A percentile compares a stretch with the other conserved stretches of the same genome.
Evolutionary conservation across 2,113 vertebrate species (phyloP).

Genomic region (Chaenocephalus aceratus): DNA sequence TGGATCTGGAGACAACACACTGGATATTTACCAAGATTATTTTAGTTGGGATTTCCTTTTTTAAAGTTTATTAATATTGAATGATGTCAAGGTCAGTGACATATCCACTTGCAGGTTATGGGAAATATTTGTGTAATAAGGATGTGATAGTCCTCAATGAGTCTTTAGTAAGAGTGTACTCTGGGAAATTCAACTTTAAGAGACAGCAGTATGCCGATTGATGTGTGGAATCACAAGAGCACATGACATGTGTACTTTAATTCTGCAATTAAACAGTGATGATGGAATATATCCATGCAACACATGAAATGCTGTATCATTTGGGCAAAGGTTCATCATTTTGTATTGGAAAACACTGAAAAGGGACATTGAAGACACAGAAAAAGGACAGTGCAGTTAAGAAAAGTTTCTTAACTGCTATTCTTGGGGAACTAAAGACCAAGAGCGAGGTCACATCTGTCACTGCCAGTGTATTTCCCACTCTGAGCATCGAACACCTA

Average conservation of each 20-base stretch:
- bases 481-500: slow-evolving; percentile 23
- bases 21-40: neutral
- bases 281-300: slow-evolving; percentile 41
- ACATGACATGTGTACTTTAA: slow-evolving; percentile 37
- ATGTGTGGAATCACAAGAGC: slow-evolving; percentile 28
- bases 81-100: neutral
- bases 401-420: slow-evolving; percentile 38
- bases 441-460: slow-evolving; percentile 42
- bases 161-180: slow-evolving; percentile 20
- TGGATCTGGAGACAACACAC: neutral
- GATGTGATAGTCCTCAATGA: slow-evolving; percentile 7
- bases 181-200: slow-evolving; percentile 46
- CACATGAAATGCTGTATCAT: slow-evolving; percentile 42
- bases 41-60: neutral
- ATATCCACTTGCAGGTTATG: neutral
- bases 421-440: slow-evolving; percentile 31
- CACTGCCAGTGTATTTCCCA: neutral
- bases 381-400: slow-evolving; percentile 27
- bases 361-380: slow-evolving; percentile 52
- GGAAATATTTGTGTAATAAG: neutral
- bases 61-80: slow-evolving; percentile 1
- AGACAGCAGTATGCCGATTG: slow-evolving; percentile 27
- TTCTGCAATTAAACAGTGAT: slow-evolving; percentile 43
- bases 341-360: slow-evolving; percentile 47
- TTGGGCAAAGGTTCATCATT: slow-evolving; percentile 45